Base-by-base conservation (phyloP, 2,797 vertebrate species). In the Rhincodon typus region DNA sequence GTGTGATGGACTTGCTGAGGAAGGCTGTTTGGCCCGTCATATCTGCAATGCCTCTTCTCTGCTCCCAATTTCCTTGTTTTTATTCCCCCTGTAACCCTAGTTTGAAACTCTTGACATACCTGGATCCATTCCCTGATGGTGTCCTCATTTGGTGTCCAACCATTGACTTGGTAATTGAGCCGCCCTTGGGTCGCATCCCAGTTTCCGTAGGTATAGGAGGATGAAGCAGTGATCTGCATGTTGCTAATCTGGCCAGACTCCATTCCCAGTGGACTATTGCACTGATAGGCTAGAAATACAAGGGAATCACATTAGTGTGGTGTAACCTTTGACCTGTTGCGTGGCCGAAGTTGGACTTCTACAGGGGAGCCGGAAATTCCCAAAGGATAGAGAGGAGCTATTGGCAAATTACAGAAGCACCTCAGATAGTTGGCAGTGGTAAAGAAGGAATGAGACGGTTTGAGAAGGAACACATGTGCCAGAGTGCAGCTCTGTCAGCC, bases 51-150 rank as follows among this genome's bases (percentile, higher is more conserved):
- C 57, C 57, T 62, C 57, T 62, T 62, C 57, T 62, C 57, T 62
- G 57, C 57, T 12, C 3, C 57, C 57, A 62, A 10, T 62, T 12
- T 62, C 57, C 7, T 62, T 0, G 10, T 13, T 62, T 62, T 62
- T 62, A 50, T 50, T 50, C 46, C 46, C 57, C 57, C 57, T 2
- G 7, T 62, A 50, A 62, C 57, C 57, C 57, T 62, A 62, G 67
- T 57, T 67, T 46, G 19, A 42, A 42, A 46, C 21, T 46, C 42
- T 25, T 87, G 96, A 72, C 82, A 8, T 97, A 99, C 99, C 99
- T 99, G 99, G 95, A 99, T 98, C 96, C 98, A 99, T 96, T 99
- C 99, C 96, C 97, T 98, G 98, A 98, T 99, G 97, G 98, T 99
- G 97, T 99, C 99, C 82, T 99, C 98, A 38, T 98, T 98, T 95